Percentiles rank a stretch among this genome's conserved stretches.
These are phyloP conservation scores for Eristalis arbustorum DNA, from an alignment of 2,888 invertebrate species.

Conservation along the genomic window DNA sequence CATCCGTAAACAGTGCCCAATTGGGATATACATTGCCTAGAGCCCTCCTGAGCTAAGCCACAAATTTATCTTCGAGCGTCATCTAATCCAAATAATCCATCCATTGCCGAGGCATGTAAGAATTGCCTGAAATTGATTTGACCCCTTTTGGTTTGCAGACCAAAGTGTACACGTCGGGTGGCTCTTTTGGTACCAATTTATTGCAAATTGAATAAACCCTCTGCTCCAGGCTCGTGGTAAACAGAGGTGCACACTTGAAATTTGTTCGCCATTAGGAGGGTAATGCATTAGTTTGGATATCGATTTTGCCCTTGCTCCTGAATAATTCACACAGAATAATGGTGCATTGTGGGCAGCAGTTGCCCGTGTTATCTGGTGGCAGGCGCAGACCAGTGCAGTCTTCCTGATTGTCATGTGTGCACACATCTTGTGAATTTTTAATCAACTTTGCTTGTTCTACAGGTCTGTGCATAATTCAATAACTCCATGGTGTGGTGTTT, in stretches of 20 bases:
- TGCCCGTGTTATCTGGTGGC: neutral
- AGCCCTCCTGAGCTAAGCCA: neutral
- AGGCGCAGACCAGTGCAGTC: too few relatives aligned
- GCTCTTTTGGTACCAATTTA: neutral
- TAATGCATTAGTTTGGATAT: neutral
- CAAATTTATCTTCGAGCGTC: neutral
- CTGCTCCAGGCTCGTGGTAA: neutral
- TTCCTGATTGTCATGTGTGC: too few relatives aligned
- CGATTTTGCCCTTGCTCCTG: neutral
- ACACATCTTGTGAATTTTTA: too few relatives aligned
- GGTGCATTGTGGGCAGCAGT: neutral
- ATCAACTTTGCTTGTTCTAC: too few relatives aligned
- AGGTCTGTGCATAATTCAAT: too few relatives aligned
- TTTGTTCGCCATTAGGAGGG: neutral
- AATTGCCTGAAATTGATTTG: neutral
- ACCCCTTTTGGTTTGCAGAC: neutral
- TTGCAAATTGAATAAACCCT: neutral
- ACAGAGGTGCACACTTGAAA: neutral
- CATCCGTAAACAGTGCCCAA: neutral
- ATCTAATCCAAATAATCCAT: neutral
- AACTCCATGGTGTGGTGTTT: too few relatives aligned
- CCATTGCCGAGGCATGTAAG: neutral
- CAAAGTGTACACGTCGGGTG: neutral
- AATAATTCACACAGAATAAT: neutral
- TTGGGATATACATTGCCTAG: neutral